Percentiles rank a stretch among this genome's conserved stretches.
Evolutionary conservation across 2,888 invertebrate species (phyloP).

Genomic region (Caenorhabditis angaria): DNA sequence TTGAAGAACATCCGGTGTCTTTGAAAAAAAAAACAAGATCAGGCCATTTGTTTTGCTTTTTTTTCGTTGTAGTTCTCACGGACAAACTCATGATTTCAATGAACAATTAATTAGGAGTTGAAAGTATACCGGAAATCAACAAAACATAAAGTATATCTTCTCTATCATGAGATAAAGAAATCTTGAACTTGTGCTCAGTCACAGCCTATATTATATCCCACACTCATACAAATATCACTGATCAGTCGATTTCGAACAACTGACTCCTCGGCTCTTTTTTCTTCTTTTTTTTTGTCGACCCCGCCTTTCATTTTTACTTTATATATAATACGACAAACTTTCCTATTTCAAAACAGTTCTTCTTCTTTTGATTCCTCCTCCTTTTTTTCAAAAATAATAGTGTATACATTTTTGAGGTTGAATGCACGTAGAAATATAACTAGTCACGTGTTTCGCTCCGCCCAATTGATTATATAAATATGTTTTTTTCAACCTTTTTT

Average conservation of each 20-base stretch:
- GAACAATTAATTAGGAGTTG: too few relatives aligned
- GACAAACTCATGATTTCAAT: too few relatives aligned
- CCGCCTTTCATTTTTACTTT: neutral
- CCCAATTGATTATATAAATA: neutral
- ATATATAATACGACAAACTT: neutral
- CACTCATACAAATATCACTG: conserved; percentile 35
- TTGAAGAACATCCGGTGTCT: too few relatives aligned
- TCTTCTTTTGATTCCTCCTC: neutral
- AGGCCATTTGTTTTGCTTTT: too few relatives aligned
- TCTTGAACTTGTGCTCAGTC: neutral
- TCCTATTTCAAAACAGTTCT: neutral
- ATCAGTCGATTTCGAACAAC: conserved; percentile 23
- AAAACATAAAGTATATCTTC: neutral
- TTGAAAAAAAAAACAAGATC: too few relatives aligned
- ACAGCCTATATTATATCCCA: too few relatives aligned
- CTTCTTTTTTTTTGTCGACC: neutral
- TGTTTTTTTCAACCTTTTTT: neutral
- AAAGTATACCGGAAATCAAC: neutral
- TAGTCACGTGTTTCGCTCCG: neutral
- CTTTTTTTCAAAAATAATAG: too few relatives aligned
- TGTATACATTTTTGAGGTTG: neutral
- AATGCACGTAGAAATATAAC: neutral
- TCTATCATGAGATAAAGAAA: neutral
- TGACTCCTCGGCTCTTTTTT: conserved; percentile 12
- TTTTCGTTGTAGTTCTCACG: too few relatives aligned